Evolutionary conservation across 1,140 invertebrate species (phyloP), one percentile per base, ranked within the genome.

Genomic region (Augochlora pura): DNA sequence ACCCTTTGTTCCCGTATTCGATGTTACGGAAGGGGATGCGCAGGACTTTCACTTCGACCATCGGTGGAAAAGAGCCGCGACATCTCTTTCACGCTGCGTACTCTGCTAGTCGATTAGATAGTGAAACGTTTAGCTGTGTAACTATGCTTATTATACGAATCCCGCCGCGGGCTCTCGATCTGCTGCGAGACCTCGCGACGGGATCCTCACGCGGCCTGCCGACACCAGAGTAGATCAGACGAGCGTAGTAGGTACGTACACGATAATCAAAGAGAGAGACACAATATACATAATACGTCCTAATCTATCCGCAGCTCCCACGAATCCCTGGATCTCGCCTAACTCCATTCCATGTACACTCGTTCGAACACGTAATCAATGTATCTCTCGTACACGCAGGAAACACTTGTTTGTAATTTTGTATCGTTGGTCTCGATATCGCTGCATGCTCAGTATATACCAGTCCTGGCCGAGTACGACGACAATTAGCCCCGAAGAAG

Each of bases 401-500:
- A 81, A 66, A 85, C 80, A 85, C 79, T n/a, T 85, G 66, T 86
- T 82, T 64, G 80, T 85, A 80, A 85, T 52, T 88, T 90, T 87
- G 87, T 91, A 57, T 88, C 81, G 86, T 90, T 91, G 90, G 88
- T 89, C 85, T 90, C 74, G 62, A 86, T 71, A 88, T 88, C 86
- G 88, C 88, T 91, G 92, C 91, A 93, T 92, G 91, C 87, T 89
- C 82, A 83, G 87, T 91, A 82, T 68, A 32, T 32, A 69, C 25
- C 57, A 82, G 59, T 86, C 82, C 80, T 88, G 88, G 83, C 88
- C 90, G 90, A 91, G 90, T 91, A 91, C 88, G 91, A 88, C 86
- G 90, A 90, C 87, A 81, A 46, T 49, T 16, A 6, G 25, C 25
- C 59, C 14, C 1, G 12, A 27, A 67, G n/a, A n/a, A 54, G 18